Percentiles rank a stretch among this genome's conserved stretches.
phyloP scores from a whole-genome alignment of 2,888 invertebrate genomes.

The Ptilodon capucinus region DNA sequence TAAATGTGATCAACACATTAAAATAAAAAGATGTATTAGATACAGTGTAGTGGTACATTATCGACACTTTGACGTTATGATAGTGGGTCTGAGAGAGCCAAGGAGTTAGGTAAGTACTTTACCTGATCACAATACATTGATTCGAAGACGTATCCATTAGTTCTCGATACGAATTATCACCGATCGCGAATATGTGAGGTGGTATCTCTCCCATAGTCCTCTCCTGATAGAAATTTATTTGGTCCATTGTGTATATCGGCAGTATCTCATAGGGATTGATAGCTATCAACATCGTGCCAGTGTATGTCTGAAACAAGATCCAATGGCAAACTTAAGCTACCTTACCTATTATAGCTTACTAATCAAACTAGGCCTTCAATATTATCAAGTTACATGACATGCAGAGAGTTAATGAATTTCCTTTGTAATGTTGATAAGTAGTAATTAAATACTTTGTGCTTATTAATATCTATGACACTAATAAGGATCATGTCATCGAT shows the following conservation, averaged over 20 bases:
- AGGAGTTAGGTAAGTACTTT: too few species aligned
- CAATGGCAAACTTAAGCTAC: neutral
- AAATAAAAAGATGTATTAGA: too few species aligned
- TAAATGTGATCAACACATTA: too few species aligned
- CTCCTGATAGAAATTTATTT: constrained; percentile 92
- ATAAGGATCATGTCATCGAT: neutral
- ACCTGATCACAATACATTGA: constrained; percentile 98
- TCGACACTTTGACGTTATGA: too few species aligned
- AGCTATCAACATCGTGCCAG: constrained; percentile 96
- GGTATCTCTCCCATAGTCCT: constrained; percentile 93
- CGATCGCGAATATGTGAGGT: constrained; percentile 98
- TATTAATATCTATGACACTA: neutral
- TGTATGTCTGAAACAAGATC: constrained; percentile 90
- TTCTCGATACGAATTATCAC: constrained; percentile 93
- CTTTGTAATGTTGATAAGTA: too few species aligned
- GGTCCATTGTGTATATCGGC: constrained; percentile 96
- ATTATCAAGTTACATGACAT: too few species aligned
- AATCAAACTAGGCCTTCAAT: too few species aligned
- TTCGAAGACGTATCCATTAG: constrained; percentile 89
- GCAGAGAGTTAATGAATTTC: too few species aligned
- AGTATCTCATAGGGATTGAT: constrained; percentile 97
- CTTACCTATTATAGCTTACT: too few species aligned
- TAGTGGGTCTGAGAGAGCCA: too few species aligned
- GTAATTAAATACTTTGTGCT: too few species aligned
- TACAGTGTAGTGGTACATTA: too few species aligned